Base-by-base conservation (phyloP, 2,797 vertebrate genomes). In the Rhyacichthys aspro region DNA sequence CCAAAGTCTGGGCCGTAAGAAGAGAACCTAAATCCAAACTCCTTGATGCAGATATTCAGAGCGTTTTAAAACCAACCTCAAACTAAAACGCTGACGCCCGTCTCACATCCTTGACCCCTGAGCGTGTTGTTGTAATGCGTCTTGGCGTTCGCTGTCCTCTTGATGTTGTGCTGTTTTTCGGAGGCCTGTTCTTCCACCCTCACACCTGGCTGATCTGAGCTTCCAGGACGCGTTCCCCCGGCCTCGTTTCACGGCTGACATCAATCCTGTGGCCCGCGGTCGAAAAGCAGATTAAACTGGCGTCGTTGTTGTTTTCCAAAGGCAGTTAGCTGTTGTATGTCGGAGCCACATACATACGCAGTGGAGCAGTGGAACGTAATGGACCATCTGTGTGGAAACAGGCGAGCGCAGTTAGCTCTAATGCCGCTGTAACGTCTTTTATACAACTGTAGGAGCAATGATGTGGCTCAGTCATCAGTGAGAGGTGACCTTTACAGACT, bases 401-500 rank as follows among this genome's bases (percentile, higher is more conserved):
- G 58, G 63, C 17, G 38, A 72, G 45, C 16, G 72, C 59, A 68
- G 65, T 76, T 74, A 78, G 72, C 4, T 16, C 66, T 85, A 80
- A 85, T 88, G 77, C 38, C 39, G 70, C 72, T 74, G 74, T 70
- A 79, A 75, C 79, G 74, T 60, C 78, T 37, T 69, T 76, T 60
- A 28, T 44, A 58, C 28, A 59, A 67, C 50, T 69, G 63, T 68
- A 72, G 77, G 71, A 74, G 60, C 64, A 67, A 57, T 64, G 67
- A 68, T 58, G 74, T 43, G 42, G 0, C 45, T 67, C 55, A 68
- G 49, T 60, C 60, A n/a, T n/a, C n/a, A n/a, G n/a, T n/a, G 37
- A 23, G n/a, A 76, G 77, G 81, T 83, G 82, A 84, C 86, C 78
- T 83, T 84, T 62, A 64, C 56, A 37, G 37, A 1, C 14, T 41